Conservation (phyloP, 2,113 vertebrate genomes). For the Brachypodius melanocephalos region DNA sequence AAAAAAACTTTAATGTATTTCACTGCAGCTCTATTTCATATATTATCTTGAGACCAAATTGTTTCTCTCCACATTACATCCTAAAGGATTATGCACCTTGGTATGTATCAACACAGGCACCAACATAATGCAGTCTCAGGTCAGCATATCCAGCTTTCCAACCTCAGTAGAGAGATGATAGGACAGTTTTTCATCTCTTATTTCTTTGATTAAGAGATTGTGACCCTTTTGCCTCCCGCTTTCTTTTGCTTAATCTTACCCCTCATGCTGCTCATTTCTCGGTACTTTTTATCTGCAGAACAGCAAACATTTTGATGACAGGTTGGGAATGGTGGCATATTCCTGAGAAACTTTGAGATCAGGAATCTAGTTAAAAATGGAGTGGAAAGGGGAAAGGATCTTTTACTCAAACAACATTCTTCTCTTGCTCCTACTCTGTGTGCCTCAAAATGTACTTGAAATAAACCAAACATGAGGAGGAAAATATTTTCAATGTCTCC, state of each 20-base stretch:
- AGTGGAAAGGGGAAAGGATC: not conserved
- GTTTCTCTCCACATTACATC: not conserved
- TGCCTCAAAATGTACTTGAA: not conserved
- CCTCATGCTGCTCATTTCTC: not conserved
- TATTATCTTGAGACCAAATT: not conserved
- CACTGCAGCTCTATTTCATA: not conserved
- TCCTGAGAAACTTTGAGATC: not conserved
- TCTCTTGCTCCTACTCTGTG: not conserved
- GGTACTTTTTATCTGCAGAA: not conserved
- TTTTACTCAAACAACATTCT: not conserved
- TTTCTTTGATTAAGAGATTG: not conserved
- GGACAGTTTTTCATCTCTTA: not conserved
- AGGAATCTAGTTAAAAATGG: not conserved
- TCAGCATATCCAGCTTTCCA: not conserved
- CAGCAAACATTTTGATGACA: not conserved
- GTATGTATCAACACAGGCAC: not conserved
- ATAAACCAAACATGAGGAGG: accelerated
- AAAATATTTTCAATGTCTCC: not conserved
- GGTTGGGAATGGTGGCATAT: not conserved
- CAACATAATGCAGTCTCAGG: not conserved
- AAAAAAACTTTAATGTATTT: not conserved
- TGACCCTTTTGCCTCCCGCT: not conserved
- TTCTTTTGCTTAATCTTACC: not conserved
- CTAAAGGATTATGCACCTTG: not conserved
- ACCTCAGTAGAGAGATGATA: not conserved